phyloP scores from a whole-genome alignment of 2,797 vertebrate species.

The Eidolon dupreanum region DNA sequence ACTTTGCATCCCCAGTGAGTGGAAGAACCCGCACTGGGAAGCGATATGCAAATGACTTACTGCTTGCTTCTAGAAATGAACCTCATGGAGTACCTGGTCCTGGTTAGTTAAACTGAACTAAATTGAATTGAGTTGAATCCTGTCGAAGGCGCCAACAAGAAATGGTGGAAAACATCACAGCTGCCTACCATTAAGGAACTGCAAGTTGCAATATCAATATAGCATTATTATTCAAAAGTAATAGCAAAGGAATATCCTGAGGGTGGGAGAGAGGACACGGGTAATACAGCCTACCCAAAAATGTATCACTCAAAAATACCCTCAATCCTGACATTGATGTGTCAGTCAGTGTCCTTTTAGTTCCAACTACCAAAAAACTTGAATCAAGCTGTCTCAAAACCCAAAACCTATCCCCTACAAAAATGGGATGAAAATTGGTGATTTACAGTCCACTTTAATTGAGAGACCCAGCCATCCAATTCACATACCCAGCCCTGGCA shows the following conservation, averaged over 20 bases:
- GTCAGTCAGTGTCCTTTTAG: background rate
- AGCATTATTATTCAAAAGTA: background rate
- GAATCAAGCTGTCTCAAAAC: background rate
- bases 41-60: background rate
- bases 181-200: background rate
- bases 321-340: background rate
- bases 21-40: background rate
- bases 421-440: background rate
- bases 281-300: background rate
- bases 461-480: too few species aligned
- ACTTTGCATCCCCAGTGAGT: background rate
- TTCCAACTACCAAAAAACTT: background rate
- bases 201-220: background rate
- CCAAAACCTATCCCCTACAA: accelerated
- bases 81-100: background rate
- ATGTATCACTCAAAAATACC: background rate
- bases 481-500: background rate
- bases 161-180: background rate
- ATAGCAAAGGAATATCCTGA: background rate
- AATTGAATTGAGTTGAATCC: background rate
- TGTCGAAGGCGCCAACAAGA: background rate
- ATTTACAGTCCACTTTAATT: background rate
- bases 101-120: background rate
- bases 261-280: background rate
- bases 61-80: background rate